phyloP scores from a whole-genome alignment of 1,140 invertebrate species.

The Batillaria attramentaria region DNA sequence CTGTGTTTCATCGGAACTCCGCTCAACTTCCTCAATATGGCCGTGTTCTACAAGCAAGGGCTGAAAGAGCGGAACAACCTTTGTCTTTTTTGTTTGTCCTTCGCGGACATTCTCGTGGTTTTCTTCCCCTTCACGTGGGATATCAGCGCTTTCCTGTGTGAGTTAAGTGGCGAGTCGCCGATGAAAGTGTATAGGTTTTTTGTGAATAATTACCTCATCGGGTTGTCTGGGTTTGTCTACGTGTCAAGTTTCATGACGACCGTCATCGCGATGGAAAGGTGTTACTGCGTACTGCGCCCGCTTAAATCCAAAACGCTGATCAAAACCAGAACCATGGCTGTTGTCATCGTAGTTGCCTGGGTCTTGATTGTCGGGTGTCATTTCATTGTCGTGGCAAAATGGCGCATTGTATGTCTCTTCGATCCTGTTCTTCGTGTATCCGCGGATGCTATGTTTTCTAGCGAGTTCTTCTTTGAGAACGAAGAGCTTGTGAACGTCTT shows the following conservation, averaged over 20 bases:
- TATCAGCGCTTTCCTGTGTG: too few relatives aligned
- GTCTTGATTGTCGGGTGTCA: too few relatives aligned
- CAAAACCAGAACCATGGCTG: conserved; percentile 3
- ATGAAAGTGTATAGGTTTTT: too few relatives aligned
- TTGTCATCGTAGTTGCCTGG: neutral
- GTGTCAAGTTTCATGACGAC: neutral
- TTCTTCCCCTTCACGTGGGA: too few relatives aligned
- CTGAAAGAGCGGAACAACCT: conserved; percentile 5
- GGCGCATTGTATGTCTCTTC: conserved; percentile 4
- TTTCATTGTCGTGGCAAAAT: too few relatives aligned
- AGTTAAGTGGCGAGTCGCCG: too few relatives aligned
- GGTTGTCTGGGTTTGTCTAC: too few relatives aligned
- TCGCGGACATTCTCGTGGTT: too few relatives aligned
- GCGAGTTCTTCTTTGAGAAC: conserved; percentile 20
- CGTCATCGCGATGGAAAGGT: neutral
- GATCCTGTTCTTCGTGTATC: conserved; percentile 1
- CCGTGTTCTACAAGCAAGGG: conserved; percentile 14
- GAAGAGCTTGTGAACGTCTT: conserved; percentile 20
- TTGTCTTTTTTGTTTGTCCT: neutral
- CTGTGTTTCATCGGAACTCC: neutral
- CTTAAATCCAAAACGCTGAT: conserved; percentile 1
- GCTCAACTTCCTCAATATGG: conserved; percentile 3
- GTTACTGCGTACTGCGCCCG: neutral
- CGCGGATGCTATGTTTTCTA: conserved; percentile 1
- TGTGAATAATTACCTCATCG: too few relatives aligned